Conservation (phyloP, 2,797 vertebrate species). For the Pipistrellus pygmaeus region DNA sequence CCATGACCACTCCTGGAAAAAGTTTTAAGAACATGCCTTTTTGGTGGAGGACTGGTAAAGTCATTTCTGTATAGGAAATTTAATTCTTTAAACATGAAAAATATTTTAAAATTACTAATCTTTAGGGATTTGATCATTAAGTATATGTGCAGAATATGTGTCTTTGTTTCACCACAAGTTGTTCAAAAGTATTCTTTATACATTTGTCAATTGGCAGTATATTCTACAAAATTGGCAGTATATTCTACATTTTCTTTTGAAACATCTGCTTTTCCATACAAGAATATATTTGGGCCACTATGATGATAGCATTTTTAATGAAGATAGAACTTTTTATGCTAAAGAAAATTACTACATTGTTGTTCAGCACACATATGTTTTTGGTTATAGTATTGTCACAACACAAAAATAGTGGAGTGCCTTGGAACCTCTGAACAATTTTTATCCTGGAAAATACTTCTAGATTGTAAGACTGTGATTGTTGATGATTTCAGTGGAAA, state of each 20-base stretch:
- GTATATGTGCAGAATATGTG: not conserved
- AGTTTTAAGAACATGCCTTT: not conserved
- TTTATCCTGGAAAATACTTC: constrained; percentile 20
- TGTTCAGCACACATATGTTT: not conserved
- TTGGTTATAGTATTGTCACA: not conserved
- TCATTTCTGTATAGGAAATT: constrained; percentile 35
- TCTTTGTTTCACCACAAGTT: constrained; percentile 42
- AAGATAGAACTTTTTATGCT: not conserved
- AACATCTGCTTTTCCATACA: constrained; percentile 15
- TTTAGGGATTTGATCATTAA: constrained; percentile 43
- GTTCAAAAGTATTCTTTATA: not conserved
- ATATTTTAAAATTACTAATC: not conserved
- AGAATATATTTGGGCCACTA: constrained; percentile 11
- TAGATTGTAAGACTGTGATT: constrained; percentile 12
- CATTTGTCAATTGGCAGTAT: constrained; percentile 34
- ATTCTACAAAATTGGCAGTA: not conserved
- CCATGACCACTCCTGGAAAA: not conserved
- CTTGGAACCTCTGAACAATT: not conserved
- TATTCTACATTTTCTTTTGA: constrained; percentile 11
- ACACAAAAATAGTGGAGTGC: not conserved
- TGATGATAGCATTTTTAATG: not conserved
- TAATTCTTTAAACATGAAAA: constrained; percentile 45
- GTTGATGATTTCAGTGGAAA: not conserved
- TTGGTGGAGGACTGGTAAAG: constrained; percentile 29
- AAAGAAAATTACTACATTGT: constrained; percentile 43